Evolutionary conservation across 2,797 vertebrate genomes (phyloP).

Genomic region (Sphaeramia orbicularis): DNA sequence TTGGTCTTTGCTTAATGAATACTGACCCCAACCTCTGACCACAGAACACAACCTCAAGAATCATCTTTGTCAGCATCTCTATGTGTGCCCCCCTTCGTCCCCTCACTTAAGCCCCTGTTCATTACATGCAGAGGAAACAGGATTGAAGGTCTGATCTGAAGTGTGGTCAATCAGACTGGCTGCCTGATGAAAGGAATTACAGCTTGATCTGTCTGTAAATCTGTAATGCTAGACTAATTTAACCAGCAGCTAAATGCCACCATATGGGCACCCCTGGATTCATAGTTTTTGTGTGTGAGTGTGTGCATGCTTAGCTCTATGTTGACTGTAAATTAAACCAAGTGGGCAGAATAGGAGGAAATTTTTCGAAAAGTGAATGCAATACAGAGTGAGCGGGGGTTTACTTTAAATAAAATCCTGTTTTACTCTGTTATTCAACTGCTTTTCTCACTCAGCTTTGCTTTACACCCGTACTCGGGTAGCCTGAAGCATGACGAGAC

Average conservation of each 20-base stretch:
- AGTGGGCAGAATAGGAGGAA: slow-evolving; percentile 3
- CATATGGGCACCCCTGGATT: slow-evolving; percentile 70
- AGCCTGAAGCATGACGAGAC: slow-evolving; percentile 68
- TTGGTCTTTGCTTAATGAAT: slow-evolving; percentile 23
- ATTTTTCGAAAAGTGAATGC: background rate
- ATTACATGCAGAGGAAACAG: slow-evolving; percentile 78
- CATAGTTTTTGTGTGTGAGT: slow-evolving; percentile 4
- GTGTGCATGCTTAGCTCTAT: background rate
- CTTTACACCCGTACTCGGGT: slow-evolving; percentile 19
- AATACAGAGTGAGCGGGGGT: background rate
- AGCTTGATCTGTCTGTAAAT: slow-evolving; percentile 75
- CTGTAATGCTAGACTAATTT: slow-evolving; percentile 82
- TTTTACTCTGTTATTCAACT: slow-evolving; percentile 15
- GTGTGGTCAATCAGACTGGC: slow-evolving; percentile 74
- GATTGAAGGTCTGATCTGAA: slow-evolving; percentile 76
- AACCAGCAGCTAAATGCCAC: slow-evolving; percentile 78
- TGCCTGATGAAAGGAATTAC: slow-evolving; percentile 75
- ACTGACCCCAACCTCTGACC: slow-evolving; percentile 50
- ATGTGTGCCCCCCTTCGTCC: slow-evolving; percentile 4
- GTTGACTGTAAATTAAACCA: background rate
- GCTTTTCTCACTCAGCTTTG: slow-evolving; percentile 14
- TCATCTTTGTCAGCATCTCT: slow-evolving; percentile 41
- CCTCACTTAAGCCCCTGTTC: slow-evolving; percentile 73
- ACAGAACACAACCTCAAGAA: slow-evolving; percentile 29
- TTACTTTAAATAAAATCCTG: slow-evolving; percentile 16